Base-by-base conservation (phyloP, 2,888 invertebrate genomes). In the Chrysina gloriosa region DNA sequence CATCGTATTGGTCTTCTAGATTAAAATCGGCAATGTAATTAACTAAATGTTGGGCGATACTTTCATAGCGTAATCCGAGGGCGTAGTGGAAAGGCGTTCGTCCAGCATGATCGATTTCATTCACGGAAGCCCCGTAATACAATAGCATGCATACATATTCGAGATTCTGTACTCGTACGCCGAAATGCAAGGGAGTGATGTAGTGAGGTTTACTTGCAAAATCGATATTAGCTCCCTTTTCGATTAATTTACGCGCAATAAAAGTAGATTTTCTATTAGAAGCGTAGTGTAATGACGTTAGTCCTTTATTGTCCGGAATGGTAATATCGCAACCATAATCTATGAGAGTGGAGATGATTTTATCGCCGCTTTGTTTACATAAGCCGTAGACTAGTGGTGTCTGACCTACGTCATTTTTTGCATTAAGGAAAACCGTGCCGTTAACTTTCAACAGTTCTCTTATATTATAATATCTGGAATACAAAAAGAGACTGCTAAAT, bases 61-160 rank as follows among this genome's bases (percentile, higher is more conserved):
- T 69, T 9, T 63, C 16, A 67, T 71, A 52, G 50, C 69, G 69
- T 2, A 16, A 3, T 29, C 72, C 69, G 19, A 78, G 23, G 1
- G 77, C 73, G 47, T 73, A 71, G 75, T 77, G 75, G 47, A 78
- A 77, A 6, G 78, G 77, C 9, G 76, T 77, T 14, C 74, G 63
- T 66, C 70, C 52, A 52, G 74, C 11, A 21, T 16, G 39, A 31
- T 65, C 65, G 3, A 1, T 5, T 25, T 69, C 45, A 42, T 65
- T 72, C 2, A 75, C 71, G 70, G 79, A 78, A n/a, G 78, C 78
- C 67, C 72, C 71, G 52, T 76, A 77, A 70, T 74, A 78, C 3
- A 80, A 68, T 23, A 80, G 64, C 77, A 78, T 75, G 63, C 75
- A 76, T 14, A 78, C 72, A 16, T 72, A 68, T 69, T 78, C 76